phyloP scores from a whole-genome alignment of 2,797 vertebrate species.

The Gymnopithys bicolor region DNA sequence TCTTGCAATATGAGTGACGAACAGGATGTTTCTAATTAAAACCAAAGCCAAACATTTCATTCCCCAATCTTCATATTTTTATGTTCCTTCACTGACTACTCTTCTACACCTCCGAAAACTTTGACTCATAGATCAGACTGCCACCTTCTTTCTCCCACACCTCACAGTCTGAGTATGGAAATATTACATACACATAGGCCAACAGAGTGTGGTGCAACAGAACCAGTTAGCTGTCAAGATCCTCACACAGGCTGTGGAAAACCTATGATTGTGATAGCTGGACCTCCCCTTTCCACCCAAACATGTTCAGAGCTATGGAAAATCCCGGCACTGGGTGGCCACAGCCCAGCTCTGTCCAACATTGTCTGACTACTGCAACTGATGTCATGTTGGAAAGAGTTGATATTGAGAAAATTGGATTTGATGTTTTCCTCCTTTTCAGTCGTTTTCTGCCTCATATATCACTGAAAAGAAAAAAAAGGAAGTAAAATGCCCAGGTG shows the following conservation, averaged over 20 bases:
- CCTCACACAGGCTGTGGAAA: not conserved
- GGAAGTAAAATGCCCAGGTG: not conserved
- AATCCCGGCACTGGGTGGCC: not conserved
- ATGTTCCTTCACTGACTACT: not conserved
- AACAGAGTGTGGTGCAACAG: not conserved
- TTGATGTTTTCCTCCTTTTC: not conserved
- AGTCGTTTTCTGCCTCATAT: not conserved
- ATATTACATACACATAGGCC: not conserved
- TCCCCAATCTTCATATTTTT: conserved; percentile 13
- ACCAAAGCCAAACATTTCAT: conserved; percentile 31
- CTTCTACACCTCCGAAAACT: not conserved
- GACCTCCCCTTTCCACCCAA: not conserved
- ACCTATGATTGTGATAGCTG: not conserved
- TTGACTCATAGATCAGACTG: conserved; percentile 28
- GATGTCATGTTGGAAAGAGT: not conserved
- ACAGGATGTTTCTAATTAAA: conserved; percentile 57
- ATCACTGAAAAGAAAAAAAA: not conserved
- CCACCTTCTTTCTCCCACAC: conserved; percentile 20
- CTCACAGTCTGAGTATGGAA: not conserved
- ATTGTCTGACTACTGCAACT: not conserved
- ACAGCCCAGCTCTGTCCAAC: not conserved
- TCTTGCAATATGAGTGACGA: not conserved
- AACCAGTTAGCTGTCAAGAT: not conserved
- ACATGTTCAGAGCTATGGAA: not conserved
- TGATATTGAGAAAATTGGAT: not conserved